Base-by-base conservation (phyloP, 2,888 invertebrate species). In the Drosophila atripex region DNA sequence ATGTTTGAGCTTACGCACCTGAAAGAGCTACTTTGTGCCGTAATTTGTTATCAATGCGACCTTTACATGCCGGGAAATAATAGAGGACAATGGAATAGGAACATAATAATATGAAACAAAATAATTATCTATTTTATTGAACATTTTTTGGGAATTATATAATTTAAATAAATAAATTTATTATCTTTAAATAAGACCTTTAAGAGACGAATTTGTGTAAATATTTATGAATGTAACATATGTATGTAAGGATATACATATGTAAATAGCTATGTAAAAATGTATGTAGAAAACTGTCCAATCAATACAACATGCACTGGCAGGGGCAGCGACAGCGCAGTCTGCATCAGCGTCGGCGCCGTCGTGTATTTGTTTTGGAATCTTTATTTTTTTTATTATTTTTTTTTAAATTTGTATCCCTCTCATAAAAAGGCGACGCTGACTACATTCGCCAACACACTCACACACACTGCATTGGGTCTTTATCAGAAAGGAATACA, bases 21-120 rank as follows among this genome's bases (percentile, higher is more conserved):
- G 54, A 45, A 32, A 54, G 9, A 12, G 30, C 30, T 18, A 12
- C 12, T 11, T 18, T 30, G 28, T 58, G 30, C 28, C 3, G 21
- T 21, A 21, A 45, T n/a, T 38, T 21, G 45, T 60, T 61, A 61
- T 61, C 60, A 61, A 47, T 32, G 60, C n/a, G 39, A 60, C 60
- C 61, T 61, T 59, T 60, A 60, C n/a, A 25, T 30, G 45, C 21
- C 18, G 11, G 12, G 21, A 9, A 28, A 60, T 46, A 60, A 8
- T 41, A 5, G 4, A 1, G 16, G 23, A 39, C 23, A 76, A 2
- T 2, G 12, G 12, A 12, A 11, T 55, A 14, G 21, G 32, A 25
- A 35, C 23, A 45, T 14, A 45, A n/a, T 12, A 28, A 50, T 18
- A 30, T 23, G n/a, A n/a, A n/a, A 28, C 8, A 28, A 9, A 28